phyloP scores from a whole-genome alignment of 2,113 vertebrate species.

The Elephantulus edwardii region DNA sequence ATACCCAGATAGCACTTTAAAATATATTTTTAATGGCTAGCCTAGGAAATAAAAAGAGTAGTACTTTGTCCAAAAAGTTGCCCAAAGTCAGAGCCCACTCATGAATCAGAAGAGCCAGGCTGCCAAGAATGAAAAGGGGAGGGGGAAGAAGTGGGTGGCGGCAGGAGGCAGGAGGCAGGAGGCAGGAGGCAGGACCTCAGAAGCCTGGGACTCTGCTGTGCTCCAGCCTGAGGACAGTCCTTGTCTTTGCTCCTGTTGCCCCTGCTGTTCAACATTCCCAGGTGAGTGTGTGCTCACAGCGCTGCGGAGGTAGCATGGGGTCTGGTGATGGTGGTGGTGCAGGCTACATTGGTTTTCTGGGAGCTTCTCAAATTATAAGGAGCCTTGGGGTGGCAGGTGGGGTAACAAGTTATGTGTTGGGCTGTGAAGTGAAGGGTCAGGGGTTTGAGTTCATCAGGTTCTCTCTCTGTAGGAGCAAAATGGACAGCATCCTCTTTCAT shows the following conservation, averaged over 20 bases:
- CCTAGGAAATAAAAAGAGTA: too few relatives aligned
- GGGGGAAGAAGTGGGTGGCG: conserved; percentile 50
- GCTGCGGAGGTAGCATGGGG: not conserved
- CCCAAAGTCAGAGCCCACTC: too few relatives aligned
- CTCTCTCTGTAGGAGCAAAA: too few relatives aligned
- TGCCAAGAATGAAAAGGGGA: conserved; percentile 67
- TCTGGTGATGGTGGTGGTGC: too few relatives aligned
- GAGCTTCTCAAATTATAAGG: not conserved
- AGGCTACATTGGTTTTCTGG: not conserved
- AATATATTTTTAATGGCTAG: too few relatives aligned
- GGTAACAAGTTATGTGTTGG: too few relatives aligned
- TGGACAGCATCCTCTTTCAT: too few relatives aligned
- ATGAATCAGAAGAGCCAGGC: not conserved
- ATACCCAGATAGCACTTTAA: too few relatives aligned
- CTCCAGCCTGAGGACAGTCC: not conserved
- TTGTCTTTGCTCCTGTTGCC: not conserved
- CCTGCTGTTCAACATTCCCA: not conserved
- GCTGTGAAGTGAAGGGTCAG: too few relatives aligned
- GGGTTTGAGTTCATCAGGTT: too few relatives aligned
- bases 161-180: conserved; percentile 46
- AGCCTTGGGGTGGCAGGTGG: too few relatives aligned
- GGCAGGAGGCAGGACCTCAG: conserved; percentile 22
- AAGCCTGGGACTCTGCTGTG: not conserved
- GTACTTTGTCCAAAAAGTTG: too few relatives aligned
- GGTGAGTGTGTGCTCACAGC: conserved; percentile 23